Percentiles rank a stretch among this genome's conserved stretches.
Conservation (phyloP, 2,113 vertebrate species). For the Corapipo altera region DNA sequence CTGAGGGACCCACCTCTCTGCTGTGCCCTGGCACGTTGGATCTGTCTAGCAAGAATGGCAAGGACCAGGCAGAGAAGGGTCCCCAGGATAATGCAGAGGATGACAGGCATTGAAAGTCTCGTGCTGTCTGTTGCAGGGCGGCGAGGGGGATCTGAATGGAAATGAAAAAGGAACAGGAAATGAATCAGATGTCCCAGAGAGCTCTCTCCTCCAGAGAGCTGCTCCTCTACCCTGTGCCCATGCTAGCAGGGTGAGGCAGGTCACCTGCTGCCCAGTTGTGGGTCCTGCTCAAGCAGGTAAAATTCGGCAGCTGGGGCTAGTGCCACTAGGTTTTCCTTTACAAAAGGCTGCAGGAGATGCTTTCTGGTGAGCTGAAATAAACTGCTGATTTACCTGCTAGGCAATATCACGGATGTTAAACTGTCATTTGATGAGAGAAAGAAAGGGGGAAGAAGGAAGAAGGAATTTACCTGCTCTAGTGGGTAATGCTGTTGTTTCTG, state of each 20-base stretch:
- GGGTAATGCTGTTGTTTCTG: background rate
- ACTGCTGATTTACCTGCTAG: background rate
- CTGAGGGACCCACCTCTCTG: background rate
- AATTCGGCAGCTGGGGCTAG: background rate
- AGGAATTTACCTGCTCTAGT: constrained; percentile 25
- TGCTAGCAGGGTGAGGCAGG: background rate
- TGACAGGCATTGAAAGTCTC: background rate
- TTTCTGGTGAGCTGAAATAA: background rate
- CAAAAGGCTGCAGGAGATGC: background rate
- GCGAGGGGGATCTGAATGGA: background rate
- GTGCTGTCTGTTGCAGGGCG: background rate
- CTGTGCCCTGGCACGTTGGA: background rate
- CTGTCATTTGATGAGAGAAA: background rate
- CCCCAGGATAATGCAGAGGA: constrained; percentile 48
- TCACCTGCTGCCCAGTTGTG: background rate
- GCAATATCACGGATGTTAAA: background rate
- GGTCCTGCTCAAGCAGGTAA: background rate
- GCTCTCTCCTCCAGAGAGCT: background rate
- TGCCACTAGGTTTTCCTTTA: background rate
- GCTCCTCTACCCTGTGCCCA: background rate
- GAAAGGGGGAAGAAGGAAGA: background rate
- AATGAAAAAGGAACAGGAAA: background rate
- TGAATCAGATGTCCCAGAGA: background rate
- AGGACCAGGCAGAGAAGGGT: constrained; percentile 36
- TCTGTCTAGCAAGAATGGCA: constrained; percentile 29